phyloP scores from a whole-genome alignment of 2,113 vertebrate species.

The Anoura caudifer region DNA sequence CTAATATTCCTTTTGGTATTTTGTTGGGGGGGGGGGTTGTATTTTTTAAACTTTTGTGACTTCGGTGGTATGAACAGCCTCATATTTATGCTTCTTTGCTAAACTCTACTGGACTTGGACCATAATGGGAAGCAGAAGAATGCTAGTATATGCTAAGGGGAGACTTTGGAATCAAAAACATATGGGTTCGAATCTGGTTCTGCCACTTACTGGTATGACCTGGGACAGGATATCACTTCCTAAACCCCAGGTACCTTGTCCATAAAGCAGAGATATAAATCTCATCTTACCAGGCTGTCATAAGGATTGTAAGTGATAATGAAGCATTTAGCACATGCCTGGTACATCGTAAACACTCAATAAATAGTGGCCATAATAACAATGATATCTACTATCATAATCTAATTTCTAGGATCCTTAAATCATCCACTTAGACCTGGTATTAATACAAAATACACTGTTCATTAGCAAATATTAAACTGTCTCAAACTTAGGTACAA shows the following conservation, averaged over 20 bases:
- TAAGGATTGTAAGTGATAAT: neutral
- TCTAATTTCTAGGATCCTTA: neutral
- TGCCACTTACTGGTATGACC: neutral
- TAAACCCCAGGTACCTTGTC: neutral
- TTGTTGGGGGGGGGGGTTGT: neutral
- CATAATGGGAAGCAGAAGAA: neutral
- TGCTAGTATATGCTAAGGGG: neutral
- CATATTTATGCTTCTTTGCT: neutral
- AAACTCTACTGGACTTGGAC: neutral
- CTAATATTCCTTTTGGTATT: neutral
- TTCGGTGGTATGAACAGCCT: neutral
- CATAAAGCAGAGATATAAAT: neutral
- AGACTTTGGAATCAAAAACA: neutral
- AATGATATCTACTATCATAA: neutral
- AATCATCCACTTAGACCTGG: neutral
- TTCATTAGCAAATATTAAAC: neutral
- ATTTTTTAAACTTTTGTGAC: neutral
- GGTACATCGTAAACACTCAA: neutral
- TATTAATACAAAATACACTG: neutral
- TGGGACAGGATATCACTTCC: neutral
- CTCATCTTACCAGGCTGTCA: neutral
- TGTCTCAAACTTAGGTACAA: neutral
- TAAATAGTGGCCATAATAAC: neutral
- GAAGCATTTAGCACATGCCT: neutral
- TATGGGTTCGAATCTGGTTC: neutral